Evolutionary conservation across 2,888 invertebrate genomes (phyloP).

Genomic region (Callosobruchus maculatus): DNA sequence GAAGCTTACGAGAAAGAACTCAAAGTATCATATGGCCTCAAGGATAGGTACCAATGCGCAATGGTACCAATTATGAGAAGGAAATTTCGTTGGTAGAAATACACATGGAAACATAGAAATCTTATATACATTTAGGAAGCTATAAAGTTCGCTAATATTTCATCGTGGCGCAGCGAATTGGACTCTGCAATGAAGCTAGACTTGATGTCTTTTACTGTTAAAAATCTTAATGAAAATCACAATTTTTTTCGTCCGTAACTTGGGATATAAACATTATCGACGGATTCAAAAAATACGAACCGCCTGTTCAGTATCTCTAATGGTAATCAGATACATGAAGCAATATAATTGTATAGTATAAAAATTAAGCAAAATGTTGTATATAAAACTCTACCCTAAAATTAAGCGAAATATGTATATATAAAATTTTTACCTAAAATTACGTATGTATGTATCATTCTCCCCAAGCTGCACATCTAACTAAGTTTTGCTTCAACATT

Average conservation of each 20-base stretch:
- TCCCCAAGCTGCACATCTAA: not conserved
- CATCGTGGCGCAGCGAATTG: too few species aligned
- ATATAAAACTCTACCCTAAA: not conserved
- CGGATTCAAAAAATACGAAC: not conserved
- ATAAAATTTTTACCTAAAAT: not conserved
- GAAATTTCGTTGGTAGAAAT: too few species aligned
- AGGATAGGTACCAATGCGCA: too few species aligned
- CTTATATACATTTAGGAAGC: too few species aligned
- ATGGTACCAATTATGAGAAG: too few species aligned
- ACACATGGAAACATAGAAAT: too few species aligned
- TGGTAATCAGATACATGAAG: not conserved
- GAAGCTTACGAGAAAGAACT: too few species aligned
- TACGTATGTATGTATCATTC: not conserved
- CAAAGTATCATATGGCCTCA: too few species aligned
- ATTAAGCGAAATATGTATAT: not conserved
- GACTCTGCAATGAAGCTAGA: too few species aligned
- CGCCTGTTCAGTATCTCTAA: not conserved
- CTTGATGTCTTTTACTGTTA: too few species aligned
- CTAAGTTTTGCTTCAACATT: not conserved
- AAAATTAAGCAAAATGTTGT: not conserved
- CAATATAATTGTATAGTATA: not conserved
- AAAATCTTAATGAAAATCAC: not conserved
- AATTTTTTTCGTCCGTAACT: not conserved
- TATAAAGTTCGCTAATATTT: too few species aligned
- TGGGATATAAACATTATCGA: not conserved